Evolutionary conservation across 2,888 invertebrate species (phyloP).

Genomic region (Amiota communis): DNA sequence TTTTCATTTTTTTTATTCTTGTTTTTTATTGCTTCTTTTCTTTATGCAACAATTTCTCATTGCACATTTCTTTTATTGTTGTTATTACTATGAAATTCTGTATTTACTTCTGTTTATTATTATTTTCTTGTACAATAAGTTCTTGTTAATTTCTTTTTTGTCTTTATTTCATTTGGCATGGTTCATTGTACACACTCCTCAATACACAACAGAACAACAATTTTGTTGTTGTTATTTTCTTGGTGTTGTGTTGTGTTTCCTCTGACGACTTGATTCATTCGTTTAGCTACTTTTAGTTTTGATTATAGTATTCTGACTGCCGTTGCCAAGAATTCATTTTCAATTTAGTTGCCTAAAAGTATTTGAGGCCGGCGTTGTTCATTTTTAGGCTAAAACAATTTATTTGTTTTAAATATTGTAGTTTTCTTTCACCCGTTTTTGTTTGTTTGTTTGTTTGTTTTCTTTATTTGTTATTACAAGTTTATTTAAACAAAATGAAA

Average conservation of each 20-base stretch:
- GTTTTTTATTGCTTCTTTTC: background rate
- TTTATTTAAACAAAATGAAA: constrained; percentile 10
- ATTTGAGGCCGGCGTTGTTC: background rate
- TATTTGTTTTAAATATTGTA: too few relatives aligned
- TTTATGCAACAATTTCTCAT: constrained; percentile 3
- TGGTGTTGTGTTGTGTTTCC: too few relatives aligned
- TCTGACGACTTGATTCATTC: too few relatives aligned
- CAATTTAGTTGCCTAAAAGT: constrained; percentile 13
- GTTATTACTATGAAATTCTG: background rate
- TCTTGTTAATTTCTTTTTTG: constrained; percentile 34
- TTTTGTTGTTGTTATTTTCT: too few relatives aligned
- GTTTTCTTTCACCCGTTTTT: background rate
- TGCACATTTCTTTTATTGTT: constrained; percentile 50
- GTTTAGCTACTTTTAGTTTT: constrained; percentile 1
- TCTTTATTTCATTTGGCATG: constrained; percentile 54
- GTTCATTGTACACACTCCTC: constrained; percentile 58
- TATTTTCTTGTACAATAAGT: constrained; percentile 11
- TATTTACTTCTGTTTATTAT: constrained; percentile 37
- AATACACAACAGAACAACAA: background rate
- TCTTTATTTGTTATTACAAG: background rate
- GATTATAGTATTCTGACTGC: background rate
- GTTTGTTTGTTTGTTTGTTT: background rate
- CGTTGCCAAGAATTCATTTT: constrained; percentile 22
- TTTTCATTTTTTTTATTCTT: constrained; percentile 10
- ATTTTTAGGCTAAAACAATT: too few relatives aligned